These are phyloP conservation scores for Rotaria socialis DNA, from an alignment of 2,888 invertebrate species.

Conservation along the genomic window DNA sequence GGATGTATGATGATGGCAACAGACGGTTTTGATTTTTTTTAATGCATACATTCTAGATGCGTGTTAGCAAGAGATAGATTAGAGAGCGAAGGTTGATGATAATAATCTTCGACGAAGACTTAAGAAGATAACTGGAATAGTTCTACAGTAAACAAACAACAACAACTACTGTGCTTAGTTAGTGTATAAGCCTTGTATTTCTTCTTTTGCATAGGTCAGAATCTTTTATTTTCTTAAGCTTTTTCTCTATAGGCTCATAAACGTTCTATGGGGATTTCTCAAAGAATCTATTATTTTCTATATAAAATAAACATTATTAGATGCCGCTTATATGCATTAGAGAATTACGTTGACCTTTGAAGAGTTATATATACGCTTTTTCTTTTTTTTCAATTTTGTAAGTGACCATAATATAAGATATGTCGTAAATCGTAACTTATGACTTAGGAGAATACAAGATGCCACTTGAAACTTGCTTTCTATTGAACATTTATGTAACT, in stretches of 20 bases:
- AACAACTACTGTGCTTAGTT: background rate
- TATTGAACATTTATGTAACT: background rate
- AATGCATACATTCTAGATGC: background rate
- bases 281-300: background rate
- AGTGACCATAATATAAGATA: background rate
- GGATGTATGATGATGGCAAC: background rate
- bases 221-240: background rate
- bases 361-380: background rate
- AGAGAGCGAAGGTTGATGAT: slow-evolving; percentile 21
- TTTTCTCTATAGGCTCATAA: background rate
- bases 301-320: background rate
- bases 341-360: background rate
- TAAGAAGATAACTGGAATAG: background rate
- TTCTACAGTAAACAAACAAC: background rate
- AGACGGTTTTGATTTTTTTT: slow-evolving; percentile 28
- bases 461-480: background rate
- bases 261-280: background rate
- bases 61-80: background rate
- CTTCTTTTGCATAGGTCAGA: background rate
- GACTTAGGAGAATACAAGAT: background rate
- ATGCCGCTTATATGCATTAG: background rate
- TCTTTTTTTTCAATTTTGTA: background rate
- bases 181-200: background rate
- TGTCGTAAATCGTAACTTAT: background rate
- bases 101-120: background rate